Evolutionary conservation across 2,888 invertebrate species (phyloP), one percentile per base, ranked within the genome.

Genomic region (Andrena minutula): DNA sequence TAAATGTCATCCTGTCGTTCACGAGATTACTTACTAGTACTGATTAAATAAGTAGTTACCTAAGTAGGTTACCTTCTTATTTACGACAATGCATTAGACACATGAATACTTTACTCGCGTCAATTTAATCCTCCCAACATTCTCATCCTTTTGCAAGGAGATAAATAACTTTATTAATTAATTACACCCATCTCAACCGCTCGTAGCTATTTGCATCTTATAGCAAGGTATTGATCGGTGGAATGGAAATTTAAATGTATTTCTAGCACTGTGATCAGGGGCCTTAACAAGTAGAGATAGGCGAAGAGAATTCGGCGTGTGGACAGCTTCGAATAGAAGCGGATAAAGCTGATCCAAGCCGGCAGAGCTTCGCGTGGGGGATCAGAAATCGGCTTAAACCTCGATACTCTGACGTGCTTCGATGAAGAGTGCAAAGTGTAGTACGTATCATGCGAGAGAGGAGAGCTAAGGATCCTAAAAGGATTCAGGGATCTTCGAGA

Each of bases 341-440:
- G 84, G 86, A 86, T 88, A 87, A 89, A 82, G 76, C 73, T 85
- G 86, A 89, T 89, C 85, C 84, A 77, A 80, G 76, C 76, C 70
- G 68, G 72, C 78, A 63, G 83, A 79, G 81, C 73, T 82, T 78
- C 73, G 56, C 72, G 47, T 32, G 20, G 28, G 23, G 79, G 70
- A 82, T 87, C 81, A 84, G 84, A 81, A 87, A 88, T 88, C 86
- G 86, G 84, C 84, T 88, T 87, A 88, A 88, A 80, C 71, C 79
- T 70, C 83, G 79, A 84, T 86, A 81, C 83, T 78, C 68, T 49
- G 69, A 65, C 61, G 83, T 82, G 75, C 77, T 83, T 76, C 84
- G 73, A 82, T 81, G 88, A 88, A 88, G 86, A 89, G 87, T 88
- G 86, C 84, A 82, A 88, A 86, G 86, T 82, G 85, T 85, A 73